Conservation (phyloP, 2,797 vertebrate species). For the Lepilemur septentrionalis region DNA sequence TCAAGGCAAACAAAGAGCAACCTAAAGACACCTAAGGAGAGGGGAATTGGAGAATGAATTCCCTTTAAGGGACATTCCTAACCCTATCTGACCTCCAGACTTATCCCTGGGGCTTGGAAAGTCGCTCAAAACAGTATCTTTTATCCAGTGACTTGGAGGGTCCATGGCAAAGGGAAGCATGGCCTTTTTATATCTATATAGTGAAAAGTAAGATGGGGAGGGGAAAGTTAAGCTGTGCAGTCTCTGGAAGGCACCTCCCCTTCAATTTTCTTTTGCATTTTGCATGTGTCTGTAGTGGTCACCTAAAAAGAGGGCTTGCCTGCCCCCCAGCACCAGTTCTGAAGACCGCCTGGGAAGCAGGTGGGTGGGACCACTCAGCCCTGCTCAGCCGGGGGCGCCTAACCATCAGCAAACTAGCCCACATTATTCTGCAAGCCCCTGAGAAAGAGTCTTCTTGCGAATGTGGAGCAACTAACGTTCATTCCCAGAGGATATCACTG, state of each 20-base stretch:
- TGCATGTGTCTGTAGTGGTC: no score
- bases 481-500: not conserved
- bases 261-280: not conserved
- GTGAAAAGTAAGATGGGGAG: not conserved
- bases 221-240: fast-evolving
- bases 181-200: not conserved
- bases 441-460: not conserved
- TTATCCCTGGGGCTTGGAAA: not conserved
- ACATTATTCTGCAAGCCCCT: not conserved
- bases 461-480: not conserved
- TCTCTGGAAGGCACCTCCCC: not conserved
- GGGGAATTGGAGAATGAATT: not conserved
- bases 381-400: no score
- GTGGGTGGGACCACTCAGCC: not conserved
- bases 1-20: not conserved
- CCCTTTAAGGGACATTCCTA: not conserved
- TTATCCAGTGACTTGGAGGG: not conserved
- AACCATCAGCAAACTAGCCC: not conserved
- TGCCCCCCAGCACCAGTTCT: not conserved
- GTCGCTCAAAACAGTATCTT: not conserved
- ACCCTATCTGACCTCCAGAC: not conserved
- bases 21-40: not conserved
- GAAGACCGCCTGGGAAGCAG: not conserved
- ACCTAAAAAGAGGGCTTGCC: not conserved
- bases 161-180: not conserved